Conservation (phyloP, 2,888 invertebrate species). For the Drosophila recens region DNA sequence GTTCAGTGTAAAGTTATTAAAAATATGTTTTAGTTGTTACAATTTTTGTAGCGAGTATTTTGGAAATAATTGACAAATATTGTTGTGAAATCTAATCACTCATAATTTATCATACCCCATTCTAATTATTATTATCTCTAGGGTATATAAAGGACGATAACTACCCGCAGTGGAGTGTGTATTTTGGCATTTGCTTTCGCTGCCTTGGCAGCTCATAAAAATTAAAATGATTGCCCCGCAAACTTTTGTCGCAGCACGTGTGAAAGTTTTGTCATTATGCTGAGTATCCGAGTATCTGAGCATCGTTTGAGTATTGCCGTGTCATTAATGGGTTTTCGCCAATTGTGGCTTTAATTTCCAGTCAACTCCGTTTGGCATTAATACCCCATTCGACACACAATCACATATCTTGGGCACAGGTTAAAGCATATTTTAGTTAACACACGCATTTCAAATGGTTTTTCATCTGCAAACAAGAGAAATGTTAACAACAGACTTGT, state of each 20-base stretch:
- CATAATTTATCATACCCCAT: conserved; percentile 15
- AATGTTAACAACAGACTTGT: neutral
- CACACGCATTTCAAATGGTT: conserved; percentile 37
- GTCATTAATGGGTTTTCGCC: conserved; percentile 65
- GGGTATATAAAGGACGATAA: conserved; percentile 9
- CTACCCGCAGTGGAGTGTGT: neutral
- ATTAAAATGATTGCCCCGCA: conserved; percentile 76
- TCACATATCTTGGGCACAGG: conserved; percentile 21
- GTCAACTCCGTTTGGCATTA: conserved; percentile 33
- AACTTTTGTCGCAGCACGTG: conserved; percentile 48
- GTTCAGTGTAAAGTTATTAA: too few relatives aligned
- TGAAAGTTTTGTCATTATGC: conserved; percentile 71
- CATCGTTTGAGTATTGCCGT: conserved; percentile 42
- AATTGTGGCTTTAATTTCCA: conserved; percentile 19
- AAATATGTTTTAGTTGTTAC: too few relatives aligned
- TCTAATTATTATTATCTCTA: neutral
- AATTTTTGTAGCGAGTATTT: too few relatives aligned
- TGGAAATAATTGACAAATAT: too few relatives aligned
- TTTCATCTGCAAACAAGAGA: conserved; percentile 24
- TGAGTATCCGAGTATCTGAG: conserved; percentile 64
- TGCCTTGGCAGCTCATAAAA: conserved; percentile 67
- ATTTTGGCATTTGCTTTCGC: conserved; percentile 22
- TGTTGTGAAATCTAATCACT: neutral
- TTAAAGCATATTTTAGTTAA: conserved; percentile 58
- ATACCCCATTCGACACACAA: conserved; percentile 25